These are phyloP conservation scores for Scaeva pyrastri DNA, from an alignment of 2,888 invertebrate species.

Conservation along the genomic window DNA sequence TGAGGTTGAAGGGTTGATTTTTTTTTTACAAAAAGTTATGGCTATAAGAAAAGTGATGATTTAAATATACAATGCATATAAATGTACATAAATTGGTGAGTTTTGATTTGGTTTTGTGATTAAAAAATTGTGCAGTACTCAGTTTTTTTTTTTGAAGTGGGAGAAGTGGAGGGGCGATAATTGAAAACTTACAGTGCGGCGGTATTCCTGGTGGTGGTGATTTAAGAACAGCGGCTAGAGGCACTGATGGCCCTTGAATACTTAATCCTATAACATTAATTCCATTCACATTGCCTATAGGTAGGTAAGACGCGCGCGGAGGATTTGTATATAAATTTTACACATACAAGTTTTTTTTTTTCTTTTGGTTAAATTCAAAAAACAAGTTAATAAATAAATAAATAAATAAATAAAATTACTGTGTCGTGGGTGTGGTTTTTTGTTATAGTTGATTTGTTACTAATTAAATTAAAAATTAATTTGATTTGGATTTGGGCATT, in stretches of 20 bases:
- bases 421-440: conserved; percentile 15
- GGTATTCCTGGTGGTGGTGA: conserved; percentile 80
- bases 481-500: conserved; percentile 64
- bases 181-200: conserved; percentile 76
- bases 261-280: conserved; percentile 88
- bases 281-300: conserved; percentile 88
- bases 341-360: conserved; percentile 39
- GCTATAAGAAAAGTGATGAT: conserved; percentile 70
- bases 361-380: conserved; percentile 13
- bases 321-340: conserved; percentile 41
- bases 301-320: conserved; percentile 49
- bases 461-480: conserved; percentile 40
- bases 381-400: no score
- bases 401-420: conserved; percentile 12
- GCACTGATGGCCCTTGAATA: conserved; percentile 85
- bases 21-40: conserved; percentile 9
- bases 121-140: conserved; percentile 49
- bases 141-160: neutral
- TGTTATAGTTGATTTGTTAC: conserved; percentile 52
- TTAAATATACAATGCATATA: no score
- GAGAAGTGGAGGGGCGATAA: conserved; percentile 21
- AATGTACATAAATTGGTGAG: neutral
- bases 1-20: conserved; percentile 26
- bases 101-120: conserved; percentile 69
- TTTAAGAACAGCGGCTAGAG: conserved; percentile 82